phyloP scores from a whole-genome alignment of 2,113 vertebrate genomes.

The Ovibos moschatus region DNA sequence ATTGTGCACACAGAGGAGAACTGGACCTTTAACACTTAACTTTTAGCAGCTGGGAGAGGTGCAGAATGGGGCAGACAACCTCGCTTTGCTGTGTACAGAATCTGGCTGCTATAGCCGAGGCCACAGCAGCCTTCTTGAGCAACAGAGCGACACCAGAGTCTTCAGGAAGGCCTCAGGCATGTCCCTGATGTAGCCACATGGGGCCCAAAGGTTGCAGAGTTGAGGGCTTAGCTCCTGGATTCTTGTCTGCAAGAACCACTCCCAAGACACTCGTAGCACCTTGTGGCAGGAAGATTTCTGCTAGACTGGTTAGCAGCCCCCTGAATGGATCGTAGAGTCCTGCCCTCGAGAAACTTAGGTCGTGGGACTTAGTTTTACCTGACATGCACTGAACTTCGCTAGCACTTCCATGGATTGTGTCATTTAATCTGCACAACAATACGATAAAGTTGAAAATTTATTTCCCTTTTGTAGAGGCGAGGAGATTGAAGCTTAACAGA shows the following conservation, averaged over 20 bases:
- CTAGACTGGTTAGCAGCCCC: not conserved
- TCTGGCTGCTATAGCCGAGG: not conserved
- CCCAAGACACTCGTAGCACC: not conserved
- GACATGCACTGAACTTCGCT: not conserved
- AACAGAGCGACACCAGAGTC: not conserved
- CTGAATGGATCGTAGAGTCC: not conserved
- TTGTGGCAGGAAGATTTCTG: not conserved
- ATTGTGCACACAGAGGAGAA: not conserved
- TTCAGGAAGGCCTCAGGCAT: not conserved
- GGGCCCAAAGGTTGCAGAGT: too few relatives aligned
- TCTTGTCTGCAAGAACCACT: not conserved
- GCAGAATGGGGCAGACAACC: not conserved
- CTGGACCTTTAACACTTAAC: not conserved
- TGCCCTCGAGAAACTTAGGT: not conserved
- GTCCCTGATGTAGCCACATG: not conserved
- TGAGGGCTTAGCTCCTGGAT: not conserved
- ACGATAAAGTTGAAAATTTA: not conserved
- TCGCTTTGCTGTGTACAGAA: not conserved
- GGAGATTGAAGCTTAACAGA: not conserved
- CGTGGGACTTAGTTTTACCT: accelerated
- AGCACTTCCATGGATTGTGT: too few relatives aligned
- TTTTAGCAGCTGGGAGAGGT: not conserved
- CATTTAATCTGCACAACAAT: not conserved
- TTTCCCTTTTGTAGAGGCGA: not conserved
- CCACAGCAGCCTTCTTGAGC: not conserved